Evolutionary conservation across 2,797 vertebrate species (phyloP), one percentile per base, ranked within the genome.

Genomic region (Hippocampus kuda): DNA sequence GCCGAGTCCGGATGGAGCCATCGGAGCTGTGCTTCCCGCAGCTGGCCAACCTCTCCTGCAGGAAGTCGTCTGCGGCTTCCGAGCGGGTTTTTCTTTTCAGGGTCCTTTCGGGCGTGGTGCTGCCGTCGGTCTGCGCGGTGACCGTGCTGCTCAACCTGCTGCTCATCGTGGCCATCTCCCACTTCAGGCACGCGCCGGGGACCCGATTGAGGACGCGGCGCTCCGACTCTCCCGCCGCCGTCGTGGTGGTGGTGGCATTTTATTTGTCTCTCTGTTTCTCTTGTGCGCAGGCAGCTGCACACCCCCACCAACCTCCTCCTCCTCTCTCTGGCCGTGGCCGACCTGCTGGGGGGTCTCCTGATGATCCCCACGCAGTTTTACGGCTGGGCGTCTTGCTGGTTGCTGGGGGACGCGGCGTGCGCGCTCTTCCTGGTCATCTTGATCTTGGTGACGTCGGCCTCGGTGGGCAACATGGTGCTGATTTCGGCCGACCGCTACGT

Each of bases 111-210:
- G 2, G 2, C 3, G 13, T 26, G 2, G 9, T 65, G 18, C 41
- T 85, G 27, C 70, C 69, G 24, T 67, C 53, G 22, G 6, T 77
- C 61, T 80, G 82, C 46, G 6, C 72, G 2, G 18, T 87, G 75
- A 91, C 88, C 0, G 8, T 89, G 13, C 71, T 79, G 20, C 89
- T 90, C 16, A 92, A 91, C 56, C 77, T 89, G 34, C 75, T 87
- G 11, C 48, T 92, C 76, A 88, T 91, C 0, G 16, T 89, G 76
- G 90, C 89, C 46, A 80, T 91, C 70, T 90, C 72, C 0, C 88
- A 86, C 79, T 92, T 92, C 80, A 82, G 80, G 78, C 66, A 66
- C 16, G 15, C 22, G 10, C 24, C 5, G 30, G 3, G 30, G 30
- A 30, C 30, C 30, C 3, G 4, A 30, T 30, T 30, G 30, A 30